phyloP scores from a whole-genome alignment of 2,797 vertebrate genomes.

The Austrolebias charrua region DNA sequence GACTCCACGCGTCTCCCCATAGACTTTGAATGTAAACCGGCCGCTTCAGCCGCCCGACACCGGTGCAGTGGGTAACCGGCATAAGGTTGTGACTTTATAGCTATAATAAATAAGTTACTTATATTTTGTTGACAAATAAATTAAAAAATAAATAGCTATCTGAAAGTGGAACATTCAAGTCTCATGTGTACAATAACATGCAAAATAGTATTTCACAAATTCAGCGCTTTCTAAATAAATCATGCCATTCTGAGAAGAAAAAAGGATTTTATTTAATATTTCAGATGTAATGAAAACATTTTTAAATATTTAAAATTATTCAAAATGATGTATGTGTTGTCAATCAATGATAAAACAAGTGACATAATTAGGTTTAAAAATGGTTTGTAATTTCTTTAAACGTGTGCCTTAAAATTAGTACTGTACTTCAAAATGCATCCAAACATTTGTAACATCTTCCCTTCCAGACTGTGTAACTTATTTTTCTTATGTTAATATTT shows the following conservation, averaged over 20 bases:
- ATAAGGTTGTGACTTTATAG: background rate
- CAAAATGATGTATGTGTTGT: conserved; percentile 18
- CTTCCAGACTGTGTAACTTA: background rate
- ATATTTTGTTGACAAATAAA: background rate
- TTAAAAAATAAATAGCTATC: conserved; percentile 7
- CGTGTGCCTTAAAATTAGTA: conserved; percentile 17
- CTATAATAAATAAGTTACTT: background rate
- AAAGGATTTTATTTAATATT: conserved; percentile 9
- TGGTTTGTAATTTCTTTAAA: conserved; percentile 5
- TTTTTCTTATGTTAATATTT: conserved; percentile 11
- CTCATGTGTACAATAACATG: conserved; percentile 1
- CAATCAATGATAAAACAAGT: conserved; percentile 22
- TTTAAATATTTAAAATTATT: background rate
- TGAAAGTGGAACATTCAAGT: conserved; percentile 1
- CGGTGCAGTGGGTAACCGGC: too few species aligned
- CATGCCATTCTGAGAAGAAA: conserved; percentile 9
- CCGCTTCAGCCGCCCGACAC: too few species aligned
- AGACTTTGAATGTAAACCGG: too few species aligned
- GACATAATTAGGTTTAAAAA: conserved; percentile 6
- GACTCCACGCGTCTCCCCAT: too few species aligned
- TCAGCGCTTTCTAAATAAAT: conserved; percentile 10
- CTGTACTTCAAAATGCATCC: conserved; percentile 9
- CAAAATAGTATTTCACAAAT: conserved; percentile 8
- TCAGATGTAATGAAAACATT: conserved; percentile 5
- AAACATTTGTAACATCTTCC: conserved; percentile 11